Evolutionary conservation across 2,797 vertebrate species (phyloP).

Genomic region (Anisognathus igniventris): DNA sequence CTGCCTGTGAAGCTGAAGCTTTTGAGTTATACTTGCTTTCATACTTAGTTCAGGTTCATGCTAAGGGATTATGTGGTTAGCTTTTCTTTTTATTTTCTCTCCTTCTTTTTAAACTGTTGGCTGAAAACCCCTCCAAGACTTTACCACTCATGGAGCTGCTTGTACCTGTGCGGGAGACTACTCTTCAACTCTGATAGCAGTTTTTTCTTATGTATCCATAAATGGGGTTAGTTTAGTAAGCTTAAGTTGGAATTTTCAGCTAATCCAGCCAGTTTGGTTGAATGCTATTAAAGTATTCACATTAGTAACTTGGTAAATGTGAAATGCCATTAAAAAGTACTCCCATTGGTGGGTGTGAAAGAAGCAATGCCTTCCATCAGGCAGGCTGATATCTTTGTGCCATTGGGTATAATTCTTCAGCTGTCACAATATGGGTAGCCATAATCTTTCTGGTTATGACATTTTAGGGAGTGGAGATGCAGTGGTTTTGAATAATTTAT

Average conservation of each 20-base stretch:
- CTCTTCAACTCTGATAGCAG: neutral
- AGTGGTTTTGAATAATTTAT: neutral
- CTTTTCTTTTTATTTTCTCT: fast-evolving
- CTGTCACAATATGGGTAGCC: neutral
- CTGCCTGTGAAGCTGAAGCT: neutral
- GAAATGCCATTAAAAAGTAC: neutral
- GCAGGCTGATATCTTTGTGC: neutral
- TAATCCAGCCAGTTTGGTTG: neutral
- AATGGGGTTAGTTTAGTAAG: neutral
- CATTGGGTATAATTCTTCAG: neutral
- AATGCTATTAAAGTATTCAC: neutral
- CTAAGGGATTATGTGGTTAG: neutral
- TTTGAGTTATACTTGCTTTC: neutral
- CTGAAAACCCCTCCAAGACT: neutral
- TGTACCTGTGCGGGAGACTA: neutral
- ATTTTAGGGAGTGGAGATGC: neutral
- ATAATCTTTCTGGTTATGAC: neutral
- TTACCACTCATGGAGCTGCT: neutral
- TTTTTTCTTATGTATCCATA: neutral
- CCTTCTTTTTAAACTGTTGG: neutral
- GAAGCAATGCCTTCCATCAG: neutral
- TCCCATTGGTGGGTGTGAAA: neutral
- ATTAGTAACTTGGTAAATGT: neutral
- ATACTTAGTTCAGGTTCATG: neutral
- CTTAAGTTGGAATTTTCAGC: neutral